These are phyloP conservation scores for Ptilorrhoa leucosticta DNA, from an alignment of 2,113 vertebrate genomes.

Conservation along the genomic window DNA sequence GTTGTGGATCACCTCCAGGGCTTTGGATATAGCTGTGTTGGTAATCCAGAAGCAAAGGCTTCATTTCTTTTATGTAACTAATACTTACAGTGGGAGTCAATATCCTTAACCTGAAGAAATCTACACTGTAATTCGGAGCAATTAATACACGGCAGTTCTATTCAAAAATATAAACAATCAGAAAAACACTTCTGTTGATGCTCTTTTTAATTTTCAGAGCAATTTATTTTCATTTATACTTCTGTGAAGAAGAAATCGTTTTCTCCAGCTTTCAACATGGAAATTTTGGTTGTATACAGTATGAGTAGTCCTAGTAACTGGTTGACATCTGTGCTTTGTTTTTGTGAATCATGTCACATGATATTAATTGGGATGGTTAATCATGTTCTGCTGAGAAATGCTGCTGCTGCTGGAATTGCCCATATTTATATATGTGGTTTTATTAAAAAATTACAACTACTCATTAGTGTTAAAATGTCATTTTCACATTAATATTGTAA, in stretches of 20 bases:
- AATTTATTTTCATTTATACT: constrained; percentile 54
- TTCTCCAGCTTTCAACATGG: constrained; percentile 41
- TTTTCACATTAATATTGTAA: constrained; percentile 56
- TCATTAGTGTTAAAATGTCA: constrained; percentile 52
- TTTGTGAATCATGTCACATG: constrained; percentile 62
- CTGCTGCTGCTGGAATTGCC: constrained; percentile 61
- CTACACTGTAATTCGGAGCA: constrained; percentile 46
- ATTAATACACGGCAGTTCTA: constrained; percentile 46
- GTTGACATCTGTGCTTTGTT: constrained; percentile 66
- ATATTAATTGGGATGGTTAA: constrained; percentile 57
- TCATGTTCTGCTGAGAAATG: constrained; percentile 65
- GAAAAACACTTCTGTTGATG: constrained; percentile 33
- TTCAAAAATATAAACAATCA: constrained; percentile 35
- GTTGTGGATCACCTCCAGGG: constrained; percentile 49
- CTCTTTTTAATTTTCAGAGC: constrained; percentile 49
- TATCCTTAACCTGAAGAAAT: constrained; percentile 44
- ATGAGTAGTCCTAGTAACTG: constrained; percentile 58
- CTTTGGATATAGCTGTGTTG: constrained; percentile 44
- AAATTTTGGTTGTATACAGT: constrained; percentile 34
- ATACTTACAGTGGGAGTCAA: constrained; percentile 55
- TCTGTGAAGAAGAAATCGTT: constrained; percentile 53
- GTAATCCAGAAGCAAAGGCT: constrained; percentile 56
- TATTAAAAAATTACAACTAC: constrained; percentile 50
- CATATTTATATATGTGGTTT: constrained; percentile 67
- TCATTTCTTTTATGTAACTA: constrained; percentile 43